Percentiles rank a stretch among this genome's conserved stretches.
Conservation (phyloP, 2,797 vertebrate species). For the Hafferia zeledoni region DNA sequence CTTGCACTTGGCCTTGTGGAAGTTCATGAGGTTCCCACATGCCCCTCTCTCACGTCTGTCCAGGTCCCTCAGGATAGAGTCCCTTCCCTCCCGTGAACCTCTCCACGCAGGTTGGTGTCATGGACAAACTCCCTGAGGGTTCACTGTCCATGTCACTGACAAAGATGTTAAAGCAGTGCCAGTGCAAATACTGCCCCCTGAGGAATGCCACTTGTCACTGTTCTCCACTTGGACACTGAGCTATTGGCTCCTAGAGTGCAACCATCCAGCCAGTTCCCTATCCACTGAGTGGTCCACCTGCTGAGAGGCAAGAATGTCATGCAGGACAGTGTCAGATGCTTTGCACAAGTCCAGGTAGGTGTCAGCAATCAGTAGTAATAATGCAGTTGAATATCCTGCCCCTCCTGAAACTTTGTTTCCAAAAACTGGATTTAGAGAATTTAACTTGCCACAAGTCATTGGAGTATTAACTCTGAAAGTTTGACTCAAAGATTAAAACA, state of each 20-base stretch:
- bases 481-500: neutral
- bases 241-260: neutral
- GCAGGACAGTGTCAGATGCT: neutral
- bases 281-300: neutral
- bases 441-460: neutral
- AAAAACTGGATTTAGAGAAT: neutral
- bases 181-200: neutral
- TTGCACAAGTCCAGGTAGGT: neutral
- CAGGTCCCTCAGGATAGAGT: neutral
- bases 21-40: neutral
- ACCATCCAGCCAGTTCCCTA: neutral
- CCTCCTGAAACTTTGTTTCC: neutral
- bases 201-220: neutral
- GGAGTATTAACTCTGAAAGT: neutral
- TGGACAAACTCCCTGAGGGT: neutral
- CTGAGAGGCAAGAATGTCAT: neutral
- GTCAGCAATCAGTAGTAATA: neutral
- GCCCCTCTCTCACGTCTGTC: rapidly evolving
- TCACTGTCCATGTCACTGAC: neutral
- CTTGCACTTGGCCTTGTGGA: neutral
- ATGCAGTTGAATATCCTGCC: neutral
- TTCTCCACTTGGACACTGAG: neutral
- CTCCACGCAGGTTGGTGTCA: neutral
- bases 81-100: neutral
- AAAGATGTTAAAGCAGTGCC: neutral